Evolutionary conservation across 2,888 invertebrate species (phyloP), one percentile per base, ranked within the genome.

Genomic region (Apomyelois bistriatella): DNA sequence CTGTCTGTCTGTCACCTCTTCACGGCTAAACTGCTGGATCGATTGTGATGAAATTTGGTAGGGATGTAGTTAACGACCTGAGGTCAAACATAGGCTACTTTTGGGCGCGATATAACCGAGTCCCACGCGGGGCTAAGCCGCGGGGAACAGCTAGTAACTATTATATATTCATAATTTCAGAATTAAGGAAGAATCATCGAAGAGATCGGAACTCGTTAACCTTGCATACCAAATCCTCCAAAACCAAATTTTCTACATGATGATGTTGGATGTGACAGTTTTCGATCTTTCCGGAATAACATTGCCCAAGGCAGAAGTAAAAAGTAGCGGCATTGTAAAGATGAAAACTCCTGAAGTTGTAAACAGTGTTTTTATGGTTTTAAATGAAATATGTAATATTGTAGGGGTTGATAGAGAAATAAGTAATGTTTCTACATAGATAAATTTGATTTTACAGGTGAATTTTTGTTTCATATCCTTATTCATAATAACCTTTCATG

Each of bases 311-410:
- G 83, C 85, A 4, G 82, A 79, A 58, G 75, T 89, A 0, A 89
- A 84, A 62, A 73, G 61, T 52, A 78, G 64, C 55, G 90, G 90
- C 5, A 60, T 67, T 17, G 72, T 90, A 0, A 88, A 84, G 59
- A 80, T 90, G 83, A 88, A 84, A 52, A 85, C 84, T 1, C 80
- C 85, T 0, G 86, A 88, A 63, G 66, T 78, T 17, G 78, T 90
- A 0, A 88, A 88, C 55, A 66, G 74, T 61, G 74, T 86, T n/a
- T 82, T 91, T 49, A 77, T 68, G 54, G 69, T 84, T 10, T 66
- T 90, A 15, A 89, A 89, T 73, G 76, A 79, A 57, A 79, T 84
- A n/a, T 65, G 58, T 59, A 56, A 61, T 52, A 54, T 58, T 22
- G 38, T 58, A 15, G 58, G 62, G 5, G 53, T 61, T 52, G 43